A percentile compares a stretch with the other conserved stretches of the same genome.
Evolutionary conservation across 2,888 invertebrate genomes (phyloP).

Genomic region (Apocheima hispidaria): DNA sequence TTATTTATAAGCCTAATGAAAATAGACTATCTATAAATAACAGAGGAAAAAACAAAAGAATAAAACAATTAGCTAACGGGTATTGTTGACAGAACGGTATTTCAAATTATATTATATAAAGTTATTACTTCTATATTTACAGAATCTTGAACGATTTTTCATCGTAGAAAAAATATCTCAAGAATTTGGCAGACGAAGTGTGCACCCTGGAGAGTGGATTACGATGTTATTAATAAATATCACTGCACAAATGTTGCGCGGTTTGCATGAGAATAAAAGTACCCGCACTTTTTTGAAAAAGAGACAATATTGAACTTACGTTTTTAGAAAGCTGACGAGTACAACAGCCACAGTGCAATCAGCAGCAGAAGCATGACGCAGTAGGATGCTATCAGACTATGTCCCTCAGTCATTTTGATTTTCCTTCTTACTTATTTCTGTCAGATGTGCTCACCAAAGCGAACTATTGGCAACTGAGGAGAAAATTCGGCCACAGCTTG

Average conservation of each 20-base stretch:
- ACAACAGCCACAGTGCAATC: conserved; percentile 88
- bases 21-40: conserved; percentile 31
- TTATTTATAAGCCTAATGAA: conserved; percentile 24
- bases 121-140: conserved; percentile 2
- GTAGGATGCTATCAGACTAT: conserved; percentile 89
- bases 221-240: conserved; percentile 30
- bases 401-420: conserved; percentile 78
- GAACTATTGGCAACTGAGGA: conserved; percentile 67
- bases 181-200: conserved; percentile 19
- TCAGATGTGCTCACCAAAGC: conserved; percentile 54
- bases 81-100: background rate
- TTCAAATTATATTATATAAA: background rate
- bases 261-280: conserved; percentile 15
- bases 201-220: conserved; percentile 17
- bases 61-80: background rate
- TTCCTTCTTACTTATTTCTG: conserved; percentile 8
- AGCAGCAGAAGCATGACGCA: conserved; percentile 88
- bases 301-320: conserved; percentile 53
- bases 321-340: conserved; percentile 86
- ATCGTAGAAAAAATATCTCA: conserved; percentile 13
- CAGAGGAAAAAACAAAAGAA: conserved; percentile 6
- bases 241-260: conserved; percentile 3
- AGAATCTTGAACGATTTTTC: conserved; percentile 1
- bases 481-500: conserved; percentile 58
- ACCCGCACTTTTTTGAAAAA: conserved; percentile 20